phyloP scores from a whole-genome alignment of 1,140 invertebrate species.

The Leptinotarsa defecta region DNA sequence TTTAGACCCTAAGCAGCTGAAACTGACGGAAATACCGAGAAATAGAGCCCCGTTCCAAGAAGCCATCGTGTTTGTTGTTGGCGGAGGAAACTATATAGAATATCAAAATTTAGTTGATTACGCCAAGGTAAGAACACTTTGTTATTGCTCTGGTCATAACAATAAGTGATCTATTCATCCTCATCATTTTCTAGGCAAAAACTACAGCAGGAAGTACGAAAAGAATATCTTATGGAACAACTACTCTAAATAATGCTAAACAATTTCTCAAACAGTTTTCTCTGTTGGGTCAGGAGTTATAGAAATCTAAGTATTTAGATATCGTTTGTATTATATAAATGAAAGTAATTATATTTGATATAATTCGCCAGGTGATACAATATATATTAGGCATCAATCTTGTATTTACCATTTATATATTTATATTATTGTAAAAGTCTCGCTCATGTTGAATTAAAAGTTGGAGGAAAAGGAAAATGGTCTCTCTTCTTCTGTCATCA shows the following conservation, averaged over 20 bases:
- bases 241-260: slow-evolving; percentile 87
- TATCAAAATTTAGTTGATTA: slow-evolving; percentile 98
- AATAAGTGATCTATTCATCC: not conserved
- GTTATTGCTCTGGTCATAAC: slow-evolving; percentile 29
- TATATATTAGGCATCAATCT: no score
- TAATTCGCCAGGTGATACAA: not conserved
- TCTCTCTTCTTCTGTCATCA: no score
- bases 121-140: slow-evolving; percentile 68
- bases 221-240: slow-evolving; percentile 92
- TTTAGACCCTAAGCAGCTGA: slow-evolving; percentile 89
- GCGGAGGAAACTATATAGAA: slow-evolving; percentile 99
- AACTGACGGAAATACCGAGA: slow-evolving; percentile 71
- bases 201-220: slow-evolving; percentile 72
- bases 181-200: slow-evolving; percentile 57
- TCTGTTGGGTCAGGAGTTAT: slow-evolving; percentile 72
- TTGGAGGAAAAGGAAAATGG: no score
- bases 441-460: no score
- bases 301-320: not conserved
- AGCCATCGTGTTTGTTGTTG: slow-evolving; percentile 95
- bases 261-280: slow-evolving; percentile 92
- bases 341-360: not conserved
- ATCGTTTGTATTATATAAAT: slow-evolving; percentile 15
- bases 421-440: no score
- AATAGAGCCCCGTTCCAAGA: slow-evolving; percentile 78
- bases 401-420: no score